These are phyloP conservation scores for Drosophila neonasuta DNA, from an alignment of 2,888 invertebrate species.

Conservation along the genomic window DNA sequence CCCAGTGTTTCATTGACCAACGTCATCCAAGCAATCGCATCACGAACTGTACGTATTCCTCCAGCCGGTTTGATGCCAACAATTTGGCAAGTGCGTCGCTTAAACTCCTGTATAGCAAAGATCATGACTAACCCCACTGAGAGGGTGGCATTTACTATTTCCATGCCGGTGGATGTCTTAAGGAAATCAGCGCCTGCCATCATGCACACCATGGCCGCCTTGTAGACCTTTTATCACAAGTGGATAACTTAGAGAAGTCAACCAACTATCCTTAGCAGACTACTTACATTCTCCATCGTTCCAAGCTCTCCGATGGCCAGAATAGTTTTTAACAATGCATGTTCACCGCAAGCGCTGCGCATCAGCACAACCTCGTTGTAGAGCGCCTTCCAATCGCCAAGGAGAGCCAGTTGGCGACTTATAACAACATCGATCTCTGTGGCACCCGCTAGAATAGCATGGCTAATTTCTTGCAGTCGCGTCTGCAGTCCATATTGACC, in stretches of 20 bases:
- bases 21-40: constrained; percentile 93
- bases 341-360: constrained; percentile 88
- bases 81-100: constrained; percentile 87
- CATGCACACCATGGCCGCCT: constrained; percentile 94
- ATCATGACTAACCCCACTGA: constrained; percentile 97
- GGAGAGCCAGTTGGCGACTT: constrained; percentile 92
- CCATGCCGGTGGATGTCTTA: constrained; percentile 99
- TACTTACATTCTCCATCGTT: constrained; percentile 87
- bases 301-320: constrained; percentile 96
- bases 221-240: constrained; percentile 87
- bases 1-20: constrained; percentile 93
- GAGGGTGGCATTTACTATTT: constrained; percentile 95
- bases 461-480: constrained; percentile 91
- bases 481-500: constrained; percentile 92
- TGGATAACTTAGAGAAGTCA: neutral
- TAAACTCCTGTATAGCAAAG: constrained; percentile 92
- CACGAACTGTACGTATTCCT: constrained; percentile 92
- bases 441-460: constrained; percentile 92
- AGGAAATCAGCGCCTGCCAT: constrained; percentile 98
- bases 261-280: neutral
- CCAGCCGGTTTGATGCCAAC: constrained; percentile 99
- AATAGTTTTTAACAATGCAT: constrained; percentile 94
- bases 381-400: constrained; percentile 91
- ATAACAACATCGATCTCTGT: constrained; percentile 98
- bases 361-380: constrained; percentile 92